These are phyloP conservation scores for Cacoxenus indagator DNA, from an alignment of 2,888 invertebrate genomes.

Conservation along the genomic window DNA sequence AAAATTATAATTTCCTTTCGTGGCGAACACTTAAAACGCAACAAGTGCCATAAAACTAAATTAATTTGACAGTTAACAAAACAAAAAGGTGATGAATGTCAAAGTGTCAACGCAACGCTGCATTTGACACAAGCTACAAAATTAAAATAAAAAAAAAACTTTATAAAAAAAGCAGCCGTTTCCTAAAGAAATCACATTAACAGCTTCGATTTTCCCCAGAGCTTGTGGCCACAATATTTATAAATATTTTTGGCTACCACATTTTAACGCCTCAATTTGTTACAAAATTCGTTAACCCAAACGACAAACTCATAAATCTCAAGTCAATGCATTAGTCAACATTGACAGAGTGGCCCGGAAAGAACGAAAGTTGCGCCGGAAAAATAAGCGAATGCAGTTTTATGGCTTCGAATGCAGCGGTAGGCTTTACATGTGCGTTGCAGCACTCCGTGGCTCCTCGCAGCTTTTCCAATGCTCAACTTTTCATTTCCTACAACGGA, in stretches of 20 bases:
- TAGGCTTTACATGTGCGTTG: too few relatives aligned
- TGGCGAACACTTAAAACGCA: background rate
- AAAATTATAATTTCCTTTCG: background rate
- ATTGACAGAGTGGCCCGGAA: slow-evolving; percentile 25
- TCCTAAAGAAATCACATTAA: background rate
- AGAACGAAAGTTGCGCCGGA: background rate
- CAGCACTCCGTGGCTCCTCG: slow-evolving; percentile 29
- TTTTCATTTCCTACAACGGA: background rate
- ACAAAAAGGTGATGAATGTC: background rate
- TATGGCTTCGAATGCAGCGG: too few relatives aligned
- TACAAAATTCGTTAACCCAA: slow-evolving; percentile 46
- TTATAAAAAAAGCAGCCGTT: background rate
- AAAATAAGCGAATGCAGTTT: slow-evolving; percentile 10
- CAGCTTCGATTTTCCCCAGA: background rate
- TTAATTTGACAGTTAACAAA: slow-evolving; percentile 11
- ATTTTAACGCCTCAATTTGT: slow-evolving; percentile 59
- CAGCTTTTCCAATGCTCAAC: slow-evolving; percentile 1
- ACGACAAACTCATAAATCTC: slow-evolving; percentile 40
- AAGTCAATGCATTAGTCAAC: slow-evolving; percentile 47
- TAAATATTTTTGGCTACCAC: slow-evolving; percentile 35
- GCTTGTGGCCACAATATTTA: slow-evolving; percentile 28
- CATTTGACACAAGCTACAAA: background rate
- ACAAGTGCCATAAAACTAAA: background rate
- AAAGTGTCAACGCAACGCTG: background rate
- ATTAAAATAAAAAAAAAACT: background rate